phyloP scores from a whole-genome alignment of 2,888 invertebrate genomes.

The Hydropsyche betteni region DNA sequence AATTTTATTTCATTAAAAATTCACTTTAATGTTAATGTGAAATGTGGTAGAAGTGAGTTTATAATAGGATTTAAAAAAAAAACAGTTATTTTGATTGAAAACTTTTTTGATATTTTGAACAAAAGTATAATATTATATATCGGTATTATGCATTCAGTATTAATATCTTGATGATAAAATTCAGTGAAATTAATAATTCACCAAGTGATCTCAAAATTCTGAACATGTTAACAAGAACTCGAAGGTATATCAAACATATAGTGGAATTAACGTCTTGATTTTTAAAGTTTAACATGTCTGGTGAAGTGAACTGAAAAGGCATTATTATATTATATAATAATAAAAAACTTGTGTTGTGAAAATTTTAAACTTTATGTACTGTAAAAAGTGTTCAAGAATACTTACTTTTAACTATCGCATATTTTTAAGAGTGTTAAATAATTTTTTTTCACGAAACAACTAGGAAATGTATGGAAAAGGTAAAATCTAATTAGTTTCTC shows the following conservation, averaged over 20 bases:
- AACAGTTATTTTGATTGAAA: too few species aligned
- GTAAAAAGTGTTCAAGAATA: not conserved
- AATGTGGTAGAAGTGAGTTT: constrained; percentile 5
- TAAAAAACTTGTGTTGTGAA: not conserved
- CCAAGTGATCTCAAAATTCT: not conserved
- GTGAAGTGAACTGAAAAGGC: constrained; percentile 38
- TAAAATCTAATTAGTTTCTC: not conserved
- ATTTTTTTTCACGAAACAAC: not conserved
- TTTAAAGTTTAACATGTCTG: constrained; percentile 36
- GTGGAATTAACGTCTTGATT: constrained; percentile 7
- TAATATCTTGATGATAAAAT: not conserved
- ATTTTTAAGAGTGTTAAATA: too few species aligned
- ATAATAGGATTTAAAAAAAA: not conserved
- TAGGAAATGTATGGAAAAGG: constrained; percentile 4
- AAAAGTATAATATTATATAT: too few species aligned
- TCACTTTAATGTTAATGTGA: not conserved
- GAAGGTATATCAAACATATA: constrained; percentile 2
- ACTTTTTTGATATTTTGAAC: too few species aligned
- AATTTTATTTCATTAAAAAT: too few species aligned
- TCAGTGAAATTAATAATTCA: too few species aligned
- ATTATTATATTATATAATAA: not conserved
- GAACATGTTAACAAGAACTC: constrained; percentile 42
- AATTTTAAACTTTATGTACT: not conserved
- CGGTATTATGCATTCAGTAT: too few species aligned
- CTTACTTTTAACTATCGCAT: too few species aligned